These are phyloP conservation scores for Sorex fumeus DNA, from an alignment of 2,113 vertebrate species.

Conservation along the genomic window DNA sequence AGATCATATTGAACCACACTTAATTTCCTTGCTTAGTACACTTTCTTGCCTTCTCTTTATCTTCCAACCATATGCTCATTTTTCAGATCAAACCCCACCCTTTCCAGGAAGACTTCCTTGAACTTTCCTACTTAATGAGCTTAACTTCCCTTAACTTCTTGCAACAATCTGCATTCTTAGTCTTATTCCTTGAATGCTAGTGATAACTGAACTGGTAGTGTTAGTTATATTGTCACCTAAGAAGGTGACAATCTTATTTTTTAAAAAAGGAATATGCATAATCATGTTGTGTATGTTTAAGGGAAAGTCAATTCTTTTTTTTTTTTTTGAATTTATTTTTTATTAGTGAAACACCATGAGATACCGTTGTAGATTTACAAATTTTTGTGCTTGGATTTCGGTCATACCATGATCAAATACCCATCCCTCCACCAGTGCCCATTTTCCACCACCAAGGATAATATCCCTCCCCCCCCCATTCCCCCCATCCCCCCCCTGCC, in stretches of 20 bases:
- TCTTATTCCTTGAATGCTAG: conserved; percentile 34
- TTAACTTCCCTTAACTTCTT: conserved; percentile 52
- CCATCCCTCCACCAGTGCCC: too few species aligned
- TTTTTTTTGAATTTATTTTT: too few species aligned
- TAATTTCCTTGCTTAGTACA: not conserved
- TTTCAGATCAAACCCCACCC: conserved; percentile 45
- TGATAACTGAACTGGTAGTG: not conserved
- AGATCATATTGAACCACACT: not conserved
- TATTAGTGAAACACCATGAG: too few species aligned
- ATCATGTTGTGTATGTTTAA: not conserved
- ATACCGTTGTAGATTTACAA: too few species aligned
- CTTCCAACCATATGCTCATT: conserved; percentile 1
- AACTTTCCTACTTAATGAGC: not conserved
- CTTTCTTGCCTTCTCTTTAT: conserved; percentile 23
- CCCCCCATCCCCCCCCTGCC: too few species aligned
- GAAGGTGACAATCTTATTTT: not conserved
- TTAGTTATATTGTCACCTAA: not conserved
- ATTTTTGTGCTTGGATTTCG: too few species aligned
- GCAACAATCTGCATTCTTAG: conserved; percentile 19
- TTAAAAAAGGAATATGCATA: not conserved
- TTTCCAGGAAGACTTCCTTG: conserved; percentile 70
- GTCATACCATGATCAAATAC: too few species aligned
- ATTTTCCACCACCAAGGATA: too few species aligned
- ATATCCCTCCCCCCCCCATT: too few species aligned
- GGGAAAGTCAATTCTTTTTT: not conserved